Conservation (phyloP, 2,797 vertebrate genomes). For the Oreochromis grahami region DNA sequence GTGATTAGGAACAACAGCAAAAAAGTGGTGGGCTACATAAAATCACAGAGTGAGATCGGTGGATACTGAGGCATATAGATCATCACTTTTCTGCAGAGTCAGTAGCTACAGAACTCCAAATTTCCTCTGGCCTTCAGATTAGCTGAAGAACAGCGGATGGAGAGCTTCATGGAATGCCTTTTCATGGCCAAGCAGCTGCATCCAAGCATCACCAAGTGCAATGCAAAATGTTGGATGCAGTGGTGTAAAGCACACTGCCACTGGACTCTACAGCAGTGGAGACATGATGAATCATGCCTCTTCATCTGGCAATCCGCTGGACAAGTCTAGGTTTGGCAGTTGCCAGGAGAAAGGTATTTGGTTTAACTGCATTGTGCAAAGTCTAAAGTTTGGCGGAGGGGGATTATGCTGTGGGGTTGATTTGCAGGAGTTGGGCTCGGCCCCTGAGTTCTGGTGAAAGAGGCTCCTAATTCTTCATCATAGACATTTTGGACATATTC, state of each 20-base stretch:
- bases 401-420: not conserved
- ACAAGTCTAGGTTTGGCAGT: not conserved
- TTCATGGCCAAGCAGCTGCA: not conserved
- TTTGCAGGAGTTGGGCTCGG: not conserved
- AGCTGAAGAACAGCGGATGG: not conserved
- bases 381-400: not conserved
- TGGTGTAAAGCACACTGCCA: not conserved
- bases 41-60: not conserved
- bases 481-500: no score
- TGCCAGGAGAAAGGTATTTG: not conserved
- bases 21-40: not conserved
- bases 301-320: not conserved
- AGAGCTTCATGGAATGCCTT: not conserved
- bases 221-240: not conserved
- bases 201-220: not conserved
- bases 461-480: no score
- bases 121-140: not conserved
- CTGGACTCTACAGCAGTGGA: not conserved
- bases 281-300: not conserved
- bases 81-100: not conserved
- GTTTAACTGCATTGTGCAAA: not conserved
- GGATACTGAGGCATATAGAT: not conserved
- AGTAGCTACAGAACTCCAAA: not conserved
- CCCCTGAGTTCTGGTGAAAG: no score
- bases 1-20: not conserved